Evolutionary conservation across 2,113 vertebrate species (phyloP), one percentile per base, ranked within the genome.

Genomic region (Motacilla alba): DNA sequence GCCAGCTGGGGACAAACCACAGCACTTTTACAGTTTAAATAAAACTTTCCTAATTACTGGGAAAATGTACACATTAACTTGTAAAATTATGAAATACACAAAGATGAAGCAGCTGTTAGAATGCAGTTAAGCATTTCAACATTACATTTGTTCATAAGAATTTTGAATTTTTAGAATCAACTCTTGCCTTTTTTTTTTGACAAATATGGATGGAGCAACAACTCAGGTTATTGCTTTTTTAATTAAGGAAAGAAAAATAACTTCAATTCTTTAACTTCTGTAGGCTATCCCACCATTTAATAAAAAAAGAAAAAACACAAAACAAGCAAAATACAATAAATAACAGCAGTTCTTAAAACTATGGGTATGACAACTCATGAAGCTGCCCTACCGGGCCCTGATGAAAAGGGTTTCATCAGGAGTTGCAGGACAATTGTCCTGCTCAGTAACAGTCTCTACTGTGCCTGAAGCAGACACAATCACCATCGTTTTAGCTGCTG

Each of bases 391-490:
- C 84, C 99, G 98, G 26, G 98, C 99, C 98, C 98, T 99, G 95
- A 99, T 98, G 90, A 98, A 99, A 90, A 96, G 95, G 35, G 83
- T 93, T 78, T 98, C 89, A 77, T 98, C 98, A 2, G 98, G 97
- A 5, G 95, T 83, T 4, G 95, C 4, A 27, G 95, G 50, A 78
- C 94, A 58, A n/a, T 97, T 82, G 21, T 97, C 97, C 58, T 96
- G 97, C 53, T 97, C 97, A 1, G 91, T 95, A 14, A 97, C 79
- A 5, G 98, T 97, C 88, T 98, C 98, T n/a, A 96, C 97, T 3
- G 98, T 30, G 41, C 98, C 98, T 15, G 98, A 98, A 24, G 98
- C 98, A 5, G 98, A 97, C 31, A 99, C 98, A 20, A 99, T 96
- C 64, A 99, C 98, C 78, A 99, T 96, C 0, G 98, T 96, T 96